A percentile compares a stretch with the other conserved stretches of the same genome.
These are phyloP conservation scores for Porites rus DNA, from an alignment of 92 coral and sea anemone genomes.

Conservation along the genomic window DNA sequence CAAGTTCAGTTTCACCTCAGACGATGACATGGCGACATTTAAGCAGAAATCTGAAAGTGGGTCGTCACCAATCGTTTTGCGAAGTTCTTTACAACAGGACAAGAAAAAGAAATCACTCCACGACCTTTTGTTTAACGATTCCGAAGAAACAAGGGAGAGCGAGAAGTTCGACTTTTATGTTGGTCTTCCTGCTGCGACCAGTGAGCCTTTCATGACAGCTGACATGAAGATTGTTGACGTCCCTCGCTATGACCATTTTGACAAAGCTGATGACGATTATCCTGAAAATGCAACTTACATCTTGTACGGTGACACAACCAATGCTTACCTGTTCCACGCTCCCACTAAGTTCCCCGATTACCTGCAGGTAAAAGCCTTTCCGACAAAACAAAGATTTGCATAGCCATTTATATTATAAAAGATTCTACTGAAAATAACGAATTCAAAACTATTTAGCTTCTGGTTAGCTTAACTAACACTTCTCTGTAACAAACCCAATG, in stretches of 20 bases:
- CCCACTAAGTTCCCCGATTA: constrained; percentile 65
- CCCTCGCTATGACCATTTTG: constrained; percentile 70
- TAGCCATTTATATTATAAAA: no score
- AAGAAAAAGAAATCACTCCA: constrained; percentile 42
- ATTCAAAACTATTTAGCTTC: no score
- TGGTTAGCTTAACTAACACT: no score
- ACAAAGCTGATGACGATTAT: constrained; percentile 44
- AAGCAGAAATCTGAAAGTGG: not conserved
- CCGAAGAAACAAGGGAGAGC: not conserved
- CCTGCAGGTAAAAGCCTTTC: constrained; percentile 46
- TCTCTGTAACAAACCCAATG: no score
- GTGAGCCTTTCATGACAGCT: constrained; percentile 56
- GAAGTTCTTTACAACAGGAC: constrained; percentile 4
- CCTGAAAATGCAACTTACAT: constrained; percentile 63
- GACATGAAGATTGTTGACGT: constrained; percentile 60
- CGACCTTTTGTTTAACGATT: constrained; percentile 61
- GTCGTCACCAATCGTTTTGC: constrained; percentile 30
- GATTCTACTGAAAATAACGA: no score
- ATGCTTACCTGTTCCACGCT: constrained; percentile 62
- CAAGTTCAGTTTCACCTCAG: constrained; percentile 37
- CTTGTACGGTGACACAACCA: constrained; percentile 47
- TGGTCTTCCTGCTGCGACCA: constrained; percentile 15
- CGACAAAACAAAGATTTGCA: not conserved
- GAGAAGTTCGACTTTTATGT: constrained; percentile 34
- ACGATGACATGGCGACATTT: constrained; percentile 41